These are phyloP conservation scores for Paracanthobrama guichenoti DNA, from an alignment of 2,113 vertebrate species.

Conservation along the genomic window DNA sequence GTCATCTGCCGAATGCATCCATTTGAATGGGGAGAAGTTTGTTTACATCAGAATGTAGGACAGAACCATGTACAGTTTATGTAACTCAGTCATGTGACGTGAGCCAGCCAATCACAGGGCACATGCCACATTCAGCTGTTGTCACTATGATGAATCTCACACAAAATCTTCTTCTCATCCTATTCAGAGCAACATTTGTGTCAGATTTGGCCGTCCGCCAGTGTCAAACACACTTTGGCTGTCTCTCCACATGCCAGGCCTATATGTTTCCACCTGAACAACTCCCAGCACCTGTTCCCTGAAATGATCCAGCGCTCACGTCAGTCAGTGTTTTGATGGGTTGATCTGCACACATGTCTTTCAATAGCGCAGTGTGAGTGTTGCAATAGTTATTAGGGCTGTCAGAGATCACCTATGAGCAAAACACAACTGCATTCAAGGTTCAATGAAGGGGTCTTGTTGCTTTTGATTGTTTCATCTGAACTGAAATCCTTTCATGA, in stretches of 20 bases:
- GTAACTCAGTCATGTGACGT: conserved; percentile 22
- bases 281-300: conserved; percentile 32
- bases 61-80: not conserved
- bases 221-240: not conserved
- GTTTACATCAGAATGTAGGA: not conserved
- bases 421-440: not conserved
- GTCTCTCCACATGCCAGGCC: not conserved
- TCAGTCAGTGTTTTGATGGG: not conserved
- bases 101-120: conserved; percentile 1
- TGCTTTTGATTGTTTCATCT: not conserved
- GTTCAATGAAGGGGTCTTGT: not conserved
- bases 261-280: conserved; percentile 28
- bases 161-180: not conserved
- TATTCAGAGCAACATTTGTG: not conserved
- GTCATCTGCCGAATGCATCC: not conserved
- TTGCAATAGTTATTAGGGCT: not conserved
- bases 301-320: conserved; percentile 38
- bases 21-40: not conserved
- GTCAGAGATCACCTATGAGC: not conserved
- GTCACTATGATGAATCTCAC: not conserved
- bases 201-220: not conserved
- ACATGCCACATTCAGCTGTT: not conserved
- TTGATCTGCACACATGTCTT: not conserved
- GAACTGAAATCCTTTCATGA: not conserved
- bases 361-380: not conserved